phyloP scores from a whole-genome alignment of 2,797 vertebrate genomes.

The Galago senegalensis region DNA sequence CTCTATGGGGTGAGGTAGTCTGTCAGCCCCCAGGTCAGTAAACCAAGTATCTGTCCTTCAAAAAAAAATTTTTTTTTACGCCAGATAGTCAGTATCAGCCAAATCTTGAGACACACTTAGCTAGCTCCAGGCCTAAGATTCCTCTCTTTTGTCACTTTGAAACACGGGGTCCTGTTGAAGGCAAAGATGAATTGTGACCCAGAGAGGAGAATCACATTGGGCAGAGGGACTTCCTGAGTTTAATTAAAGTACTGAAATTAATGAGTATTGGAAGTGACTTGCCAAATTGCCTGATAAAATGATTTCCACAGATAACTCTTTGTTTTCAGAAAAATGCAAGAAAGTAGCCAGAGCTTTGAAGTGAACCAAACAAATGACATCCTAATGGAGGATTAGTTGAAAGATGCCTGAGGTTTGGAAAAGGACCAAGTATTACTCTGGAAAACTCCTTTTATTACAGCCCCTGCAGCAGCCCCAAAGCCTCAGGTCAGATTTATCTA shows the following conservation, averaged over 20 bases:
- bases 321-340: slow-evolving; percentile 78
- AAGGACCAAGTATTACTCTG: slow-evolving; percentile 59
- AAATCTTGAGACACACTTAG: slow-evolving; percentile 33
- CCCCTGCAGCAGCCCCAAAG: slow-evolving; percentile 35
- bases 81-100: neutral
- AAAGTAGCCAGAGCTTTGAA: slow-evolving; percentile 81
- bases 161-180: slow-evolving; percentile 34
- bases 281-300: slow-evolving; percentile 77
- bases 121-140: neutral
- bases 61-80: neutral
- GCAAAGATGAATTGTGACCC: slow-evolving; percentile 64
- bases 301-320: slow-evolving; percentile 77
- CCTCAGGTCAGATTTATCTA: neutral
- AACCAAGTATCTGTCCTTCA: slow-evolving; percentile 2
- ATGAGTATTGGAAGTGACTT: slow-evolving; percentile 76
- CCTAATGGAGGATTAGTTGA: slow-evolving; percentile 72
- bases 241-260: slow-evolving; percentile 81
- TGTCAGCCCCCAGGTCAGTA: neutral
- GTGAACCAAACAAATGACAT: slow-evolving; percentile 77
- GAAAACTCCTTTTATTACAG: slow-evolving; percentile 53
- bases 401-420: slow-evolving; percentile 71
- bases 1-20: neutral
- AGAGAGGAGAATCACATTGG: slow-evolving; percentile 38
- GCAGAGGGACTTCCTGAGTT: slow-evolving; percentile 74
- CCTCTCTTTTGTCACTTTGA: slow-evolving; percentile 49